Evolutionary conservation across 2,888 invertebrate species (phyloP), one percentile per base, ranked within the genome.

Genomic region (Fabriciana adippe): DNA sequence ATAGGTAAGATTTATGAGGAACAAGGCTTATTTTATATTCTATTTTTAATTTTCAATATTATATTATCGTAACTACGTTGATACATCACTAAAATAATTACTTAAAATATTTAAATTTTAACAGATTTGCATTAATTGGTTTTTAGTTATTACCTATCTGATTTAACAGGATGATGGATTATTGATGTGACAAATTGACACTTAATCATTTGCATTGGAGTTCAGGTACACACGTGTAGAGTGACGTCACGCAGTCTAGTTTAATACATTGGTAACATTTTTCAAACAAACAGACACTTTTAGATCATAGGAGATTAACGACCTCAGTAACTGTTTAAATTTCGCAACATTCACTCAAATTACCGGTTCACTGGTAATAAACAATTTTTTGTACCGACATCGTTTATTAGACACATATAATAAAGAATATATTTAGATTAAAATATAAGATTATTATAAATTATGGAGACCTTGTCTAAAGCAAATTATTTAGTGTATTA

Each of bases 301-400:
- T 86, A 81, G 85, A 84, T 84, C 86, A 82, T 74, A 66, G 67
- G 82, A 85, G 88, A 89, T 87, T 87, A 88, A 90, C 84, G 85
- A 83, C 80, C 80, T 81, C 76, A 78, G 79, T 82, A 86, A 86
- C 85, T 80, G 84, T 82, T 80, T 82, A 80, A 84, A 86, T 87
- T 84, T 85, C 81, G 84, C 84, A 84, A 86, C 79, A 72, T 76
- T 78, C 81, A 79, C 67, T 72, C 70, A 73, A 84, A 82, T 82
- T 81, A 84, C 84, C 80, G 81, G 84, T 84, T 81, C 75, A 67
- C 78, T 79, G 75, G 81, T 80, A 83, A 84, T 84, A 84, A 82
- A 84, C 83, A 81, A 82, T 84, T 81, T 76, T 77, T 73, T 72
- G 68, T 72, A 69, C 60, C 66, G 67, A 66, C 63, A 64, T 67